A percentile compares a stretch with the other conserved stretches of the same genome.
Conservation (phyloP, 2,797 vertebrate species). For the Galagoides demidoff region DNA sequence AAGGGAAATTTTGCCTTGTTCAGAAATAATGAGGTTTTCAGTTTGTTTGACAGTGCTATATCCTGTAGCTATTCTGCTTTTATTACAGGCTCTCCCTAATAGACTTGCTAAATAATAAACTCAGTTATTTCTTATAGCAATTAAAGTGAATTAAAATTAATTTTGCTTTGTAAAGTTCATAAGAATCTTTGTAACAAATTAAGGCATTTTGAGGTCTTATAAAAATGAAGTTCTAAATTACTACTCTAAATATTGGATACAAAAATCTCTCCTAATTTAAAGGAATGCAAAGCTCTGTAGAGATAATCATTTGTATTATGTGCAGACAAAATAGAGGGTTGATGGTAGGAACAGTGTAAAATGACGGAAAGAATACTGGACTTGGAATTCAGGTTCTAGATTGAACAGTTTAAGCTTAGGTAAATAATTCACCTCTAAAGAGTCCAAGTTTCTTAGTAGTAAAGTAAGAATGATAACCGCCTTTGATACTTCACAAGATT, state of each 20-base stretch:
- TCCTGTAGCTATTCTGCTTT: constrained; percentile 33
- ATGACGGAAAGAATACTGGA: background rate
- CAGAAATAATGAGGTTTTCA: constrained; percentile 32
- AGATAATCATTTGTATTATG: background rate
- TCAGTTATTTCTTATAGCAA: constrained; percentile 39
- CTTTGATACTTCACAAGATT: constrained; percentile 9
- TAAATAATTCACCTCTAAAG: constrained; percentile 42
- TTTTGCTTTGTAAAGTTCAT: constrained; percentile 32
- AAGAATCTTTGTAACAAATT: constrained; percentile 10
- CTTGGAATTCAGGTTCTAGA: background rate
- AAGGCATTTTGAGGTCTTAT: background rate
- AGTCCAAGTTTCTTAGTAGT: background rate
- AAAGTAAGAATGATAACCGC: background rate
- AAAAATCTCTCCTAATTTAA: background rate
- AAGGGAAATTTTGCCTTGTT: background rate
- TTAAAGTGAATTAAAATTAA: constrained; percentile 57
- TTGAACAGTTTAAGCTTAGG: background rate
- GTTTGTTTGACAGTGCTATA: background rate
- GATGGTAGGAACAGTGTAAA: background rate
- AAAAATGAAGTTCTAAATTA: constrained; percentile 20
- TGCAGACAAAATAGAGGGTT: background rate
- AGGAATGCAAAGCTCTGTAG: background rate
- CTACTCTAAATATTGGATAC: background rate
- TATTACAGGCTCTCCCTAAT: background rate
- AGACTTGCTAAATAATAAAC: constrained; percentile 49